Evolutionary conservation across 2,113 vertebrate species (phyloP).

Genomic region (Chloropsis cyanopogon): DNA sequence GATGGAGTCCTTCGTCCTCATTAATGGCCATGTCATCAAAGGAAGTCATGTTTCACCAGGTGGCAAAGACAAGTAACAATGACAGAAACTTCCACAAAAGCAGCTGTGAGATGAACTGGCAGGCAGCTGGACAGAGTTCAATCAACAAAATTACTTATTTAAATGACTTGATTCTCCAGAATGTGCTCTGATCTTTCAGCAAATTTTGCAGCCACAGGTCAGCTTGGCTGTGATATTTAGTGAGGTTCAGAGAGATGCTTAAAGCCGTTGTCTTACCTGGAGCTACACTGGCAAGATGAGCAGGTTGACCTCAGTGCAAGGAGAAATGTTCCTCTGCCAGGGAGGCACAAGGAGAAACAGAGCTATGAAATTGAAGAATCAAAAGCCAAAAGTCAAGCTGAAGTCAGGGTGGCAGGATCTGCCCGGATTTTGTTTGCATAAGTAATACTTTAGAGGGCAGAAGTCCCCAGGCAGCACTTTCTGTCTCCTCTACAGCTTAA

Average conservation of each 20-base stretch:
- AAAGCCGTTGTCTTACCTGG: neutral
- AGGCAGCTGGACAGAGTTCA: neutral
- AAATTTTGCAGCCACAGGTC: neutral
- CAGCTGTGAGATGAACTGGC: neutral
- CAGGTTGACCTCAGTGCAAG: neutral
- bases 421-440: neutral
- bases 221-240: fast-evolving
- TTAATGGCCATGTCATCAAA: neutral
- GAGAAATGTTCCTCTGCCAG: neutral
- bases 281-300: fast-evolving
- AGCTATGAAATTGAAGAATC: neutral
- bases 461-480: neutral
- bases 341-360: neutral
- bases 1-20: neutral
- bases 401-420: neutral
- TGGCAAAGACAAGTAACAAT: neutral
- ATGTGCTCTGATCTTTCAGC: neutral
- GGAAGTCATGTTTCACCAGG: neutral
- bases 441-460: neutral
- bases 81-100: neutral
- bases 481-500: neutral
- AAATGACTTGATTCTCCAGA: neutral
- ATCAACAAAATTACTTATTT: neutral
- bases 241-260: neutral
- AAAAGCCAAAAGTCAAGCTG: neutral